phyloP scores from a whole-genome alignment of 2,113 vertebrate genomes.

The Tychaedon coryphoeus region DNA sequence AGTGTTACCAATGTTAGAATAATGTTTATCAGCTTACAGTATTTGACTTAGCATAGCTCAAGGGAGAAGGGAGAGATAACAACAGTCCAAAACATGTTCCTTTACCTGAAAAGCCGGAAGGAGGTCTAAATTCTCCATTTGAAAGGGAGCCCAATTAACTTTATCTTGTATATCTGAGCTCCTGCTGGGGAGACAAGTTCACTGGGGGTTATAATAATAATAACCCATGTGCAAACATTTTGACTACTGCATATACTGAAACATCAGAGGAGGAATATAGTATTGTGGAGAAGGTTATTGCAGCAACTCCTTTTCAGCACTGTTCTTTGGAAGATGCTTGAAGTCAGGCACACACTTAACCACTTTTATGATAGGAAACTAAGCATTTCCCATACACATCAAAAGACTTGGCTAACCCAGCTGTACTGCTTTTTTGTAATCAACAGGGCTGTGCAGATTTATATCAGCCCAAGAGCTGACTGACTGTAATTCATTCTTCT shows the following conservation, averaged over 20 bases:
- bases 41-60: conserved; percentile 63
- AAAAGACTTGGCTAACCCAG: neutral
- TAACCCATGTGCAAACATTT: neutral
- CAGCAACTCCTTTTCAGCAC: neutral
- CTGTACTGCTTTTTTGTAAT: neutral
- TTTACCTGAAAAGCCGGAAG: conserved; percentile 56
- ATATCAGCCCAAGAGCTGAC: neutral
- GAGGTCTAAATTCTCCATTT: conserved; percentile 42
- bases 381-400: neutral
- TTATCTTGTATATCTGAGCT: conserved; percentile 59
- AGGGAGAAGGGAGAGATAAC: conserved; percentile 62
- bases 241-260: neutral
- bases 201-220: conserved; percentile 44
- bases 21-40: conserved; percentile 56
- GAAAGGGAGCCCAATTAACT: conserved; percentile 51
- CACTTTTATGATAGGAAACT: neutral
- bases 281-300: neutral
- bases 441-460: neutral
- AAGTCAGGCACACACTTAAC: neutral
- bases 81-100: conserved; percentile 46
- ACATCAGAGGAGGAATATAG: neutral
- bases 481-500: neutral
- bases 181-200: conserved; percentile 49
- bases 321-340: neutral
- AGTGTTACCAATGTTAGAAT: conserved; percentile 49